phyloP scores from a whole-genome alignment of 2,113 vertebrate species.

The Chionomys nivalis region DNA sequence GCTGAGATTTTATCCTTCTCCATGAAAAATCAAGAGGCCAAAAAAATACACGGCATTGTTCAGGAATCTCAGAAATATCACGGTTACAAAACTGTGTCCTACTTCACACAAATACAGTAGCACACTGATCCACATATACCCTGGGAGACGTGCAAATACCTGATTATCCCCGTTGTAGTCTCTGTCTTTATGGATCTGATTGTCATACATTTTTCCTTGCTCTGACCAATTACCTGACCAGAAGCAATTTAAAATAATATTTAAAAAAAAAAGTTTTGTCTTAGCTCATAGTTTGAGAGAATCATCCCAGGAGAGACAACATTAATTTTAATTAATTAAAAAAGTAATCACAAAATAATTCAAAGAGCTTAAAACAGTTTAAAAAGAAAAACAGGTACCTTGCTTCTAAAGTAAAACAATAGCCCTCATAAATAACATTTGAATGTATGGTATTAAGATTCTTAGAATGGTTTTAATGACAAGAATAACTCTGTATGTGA shows the following conservation, averaged over 20 bases:
- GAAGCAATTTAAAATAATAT: background rate
- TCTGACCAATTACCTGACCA: no score
- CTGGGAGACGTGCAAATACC: background rate
- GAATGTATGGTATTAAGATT: background rate
- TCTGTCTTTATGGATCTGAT: background rate
- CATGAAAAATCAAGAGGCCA: constrained; percentile 2
- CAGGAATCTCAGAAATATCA: background rate
- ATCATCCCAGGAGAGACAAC: background rate
- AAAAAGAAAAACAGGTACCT: background rate
- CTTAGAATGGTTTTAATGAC: background rate
- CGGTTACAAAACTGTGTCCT: background rate
- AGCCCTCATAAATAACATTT: background rate
- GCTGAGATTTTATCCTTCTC: background rate
- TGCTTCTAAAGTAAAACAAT: background rate
- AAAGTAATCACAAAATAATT: background rate
- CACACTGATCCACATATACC: background rate
- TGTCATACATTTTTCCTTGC: background rate
- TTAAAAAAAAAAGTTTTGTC: background rate
- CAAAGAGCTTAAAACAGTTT: background rate
- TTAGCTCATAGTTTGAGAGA: background rate
- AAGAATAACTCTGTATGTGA: background rate
- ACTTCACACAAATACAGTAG: background rate
- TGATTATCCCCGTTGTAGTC: no score
- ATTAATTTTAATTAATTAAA: constrained; percentile 7
- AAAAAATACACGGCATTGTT: background rate